Evolutionary conservation across 2,888 invertebrate genomes (phyloP).

Genomic region (Euspilapteryx auroguttella): DNA sequence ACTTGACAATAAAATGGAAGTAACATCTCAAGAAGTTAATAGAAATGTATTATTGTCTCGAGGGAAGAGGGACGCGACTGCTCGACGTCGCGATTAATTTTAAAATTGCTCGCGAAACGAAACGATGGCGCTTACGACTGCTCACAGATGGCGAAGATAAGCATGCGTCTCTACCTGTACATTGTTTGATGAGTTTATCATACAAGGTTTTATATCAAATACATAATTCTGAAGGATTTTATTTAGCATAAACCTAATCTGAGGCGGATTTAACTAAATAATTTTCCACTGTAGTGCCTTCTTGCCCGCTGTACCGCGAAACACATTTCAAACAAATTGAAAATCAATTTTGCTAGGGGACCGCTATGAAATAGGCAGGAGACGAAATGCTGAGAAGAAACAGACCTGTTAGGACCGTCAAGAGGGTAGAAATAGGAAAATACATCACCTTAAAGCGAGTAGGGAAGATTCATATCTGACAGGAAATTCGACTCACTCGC

Average conservation of each 20-base stretch:
- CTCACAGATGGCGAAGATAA: too few relatives aligned
- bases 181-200: too few relatives aligned
- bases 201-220: too few relatives aligned
- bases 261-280: constrained; percentile 33
- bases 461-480: constrained; percentile 58
- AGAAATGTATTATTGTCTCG: constrained; percentile 44
- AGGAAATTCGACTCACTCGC: constrained; percentile 58
- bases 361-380: constrained; percentile 24
- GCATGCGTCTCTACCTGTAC: too few relatives aligned
- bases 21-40: constrained; percentile 53
- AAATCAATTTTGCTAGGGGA: constrained; percentile 53
- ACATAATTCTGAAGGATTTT: too few relatives aligned
- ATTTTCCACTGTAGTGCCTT: constrained; percentile 50
- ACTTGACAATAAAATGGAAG: constrained; percentile 54
- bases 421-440: constrained; percentile 52
- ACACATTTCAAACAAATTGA: constrained; percentile 58
- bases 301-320: constrained; percentile 43
- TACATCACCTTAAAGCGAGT: constrained; percentile 59
- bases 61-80: too few relatives aligned
- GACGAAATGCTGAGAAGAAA: too few relatives aligned
- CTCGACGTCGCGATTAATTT: too few relatives aligned
- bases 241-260: constrained; percentile 39
- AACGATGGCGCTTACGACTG: too few relatives aligned
- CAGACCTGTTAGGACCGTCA: constrained; percentile 17
- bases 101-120: neutral